Evolutionary conservation across 2,113 vertebrate species (phyloP), one percentile per base, ranked within the genome.

Genomic region (Otocyon megalotis): DNA sequence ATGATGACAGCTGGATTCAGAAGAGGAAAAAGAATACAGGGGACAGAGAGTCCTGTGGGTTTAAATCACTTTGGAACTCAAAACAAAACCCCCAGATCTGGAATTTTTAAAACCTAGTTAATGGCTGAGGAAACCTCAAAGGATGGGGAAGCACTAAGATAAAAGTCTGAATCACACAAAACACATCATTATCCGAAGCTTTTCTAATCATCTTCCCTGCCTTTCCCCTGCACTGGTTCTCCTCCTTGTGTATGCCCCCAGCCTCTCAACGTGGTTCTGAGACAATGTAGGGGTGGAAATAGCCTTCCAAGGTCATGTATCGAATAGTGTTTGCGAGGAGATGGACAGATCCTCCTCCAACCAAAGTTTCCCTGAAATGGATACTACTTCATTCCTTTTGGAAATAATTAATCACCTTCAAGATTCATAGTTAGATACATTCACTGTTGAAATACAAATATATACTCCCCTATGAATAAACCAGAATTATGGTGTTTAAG

Each of bases 1-100:
- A 97, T 76, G 94, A 88, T 90, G 96, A 97, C 93, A 98, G 96
- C 90, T 96, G 95, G 95, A 97, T 95, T 94, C 95, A 89, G 92
- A 91, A 82, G 82, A 96, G 81, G 93, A 94, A 96, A 95, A 96
- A 93, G 82, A 95, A 94, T 56, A 94, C 48, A 95, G 56, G 88
- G 90, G 94, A 96, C 81, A 96, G 65, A 82, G 54, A 96, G 94
- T 94, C 88, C 97, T 93, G 90, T 89, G 94, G 96, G 88, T 91
- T 97, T 96, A 96, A 97, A 92, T 92, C 79, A 84, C 85, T 93
- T 96, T 96, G 94, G 95, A 96, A 97, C 58, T 90, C 95, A 93
- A 96, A 97, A 97, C 92, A 98, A 95, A 97, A 90, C 63, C 37
- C 93, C 85, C 90, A 96, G 85, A 94, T 94, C 90, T 96, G 81